These are phyloP conservation scores for Ambastaia sidthimunki DNA, from an alignment of 2,797 vertebrate genomes.

Conservation along the genomic window DNA sequence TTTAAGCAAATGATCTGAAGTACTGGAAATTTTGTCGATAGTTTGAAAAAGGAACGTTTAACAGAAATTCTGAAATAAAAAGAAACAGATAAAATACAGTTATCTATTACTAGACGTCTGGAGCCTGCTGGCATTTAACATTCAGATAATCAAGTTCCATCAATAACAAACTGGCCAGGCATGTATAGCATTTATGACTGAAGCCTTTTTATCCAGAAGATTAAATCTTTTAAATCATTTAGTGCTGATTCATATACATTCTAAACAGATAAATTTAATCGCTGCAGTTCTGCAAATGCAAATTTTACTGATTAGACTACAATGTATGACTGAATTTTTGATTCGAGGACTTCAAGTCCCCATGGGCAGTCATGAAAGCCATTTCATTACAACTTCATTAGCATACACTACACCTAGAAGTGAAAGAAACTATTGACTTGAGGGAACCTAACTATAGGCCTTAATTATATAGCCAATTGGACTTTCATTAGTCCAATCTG, in stretches of 20 bases:
- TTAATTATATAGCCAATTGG: conserved; percentile 20
- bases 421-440: neutral
- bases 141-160: neutral
- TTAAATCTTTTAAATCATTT: neutral
- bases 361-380: conserved; percentile 1
- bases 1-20: neutral
- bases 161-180: neutral
- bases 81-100: neutral
- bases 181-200: neutral
- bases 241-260: neutral
- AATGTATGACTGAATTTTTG: conserved; percentile 14
- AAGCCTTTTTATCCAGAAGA: neutral
- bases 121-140: neutral
- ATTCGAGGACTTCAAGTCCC: conserved; percentile 6
- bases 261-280: neutral
- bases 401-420: neutral
- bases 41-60: neutral
- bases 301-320: conserved; percentile 8
- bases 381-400: conserved; percentile 18
- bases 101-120: neutral
- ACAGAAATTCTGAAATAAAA: neutral
- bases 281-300: neutral
- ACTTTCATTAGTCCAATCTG: conserved; percentile 33
- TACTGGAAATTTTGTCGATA: neutral
- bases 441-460: neutral